A percentile compares a stretch with the other conserved stretches of the same genome.
Evolutionary conservation across 1,140 invertebrate species (phyloP).

Genomic region (Drosophila mojavensis): DNA sequence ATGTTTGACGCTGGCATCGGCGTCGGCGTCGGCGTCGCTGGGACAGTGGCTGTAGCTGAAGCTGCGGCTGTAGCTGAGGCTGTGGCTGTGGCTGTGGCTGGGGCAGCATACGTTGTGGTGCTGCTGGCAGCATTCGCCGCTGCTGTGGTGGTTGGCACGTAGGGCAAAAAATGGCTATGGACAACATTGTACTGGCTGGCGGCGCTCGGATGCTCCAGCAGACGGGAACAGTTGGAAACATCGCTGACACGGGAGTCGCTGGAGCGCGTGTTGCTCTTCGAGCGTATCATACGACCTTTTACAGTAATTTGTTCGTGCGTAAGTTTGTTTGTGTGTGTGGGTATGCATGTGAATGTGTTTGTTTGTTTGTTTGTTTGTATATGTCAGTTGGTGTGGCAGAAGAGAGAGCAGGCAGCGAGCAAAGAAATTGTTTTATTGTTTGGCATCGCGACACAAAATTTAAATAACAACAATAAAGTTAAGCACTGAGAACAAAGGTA

Average conservation of each 20-base stretch:
- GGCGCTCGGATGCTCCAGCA: constrained; percentile 78
- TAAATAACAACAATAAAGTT: constrained; percentile 64
- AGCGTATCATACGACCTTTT: constrained; percentile 83
- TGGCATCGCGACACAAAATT: constrained; percentile 49
- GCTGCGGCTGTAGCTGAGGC: constrained; percentile 25
- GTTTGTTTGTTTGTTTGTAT: background rate
- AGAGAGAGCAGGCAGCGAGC: constrained; percentile 29
- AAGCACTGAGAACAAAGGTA: constrained; percentile 51
- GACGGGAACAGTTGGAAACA: constrained; percentile 78
- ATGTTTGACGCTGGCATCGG: constrained; percentile 25
- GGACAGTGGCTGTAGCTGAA: no score
- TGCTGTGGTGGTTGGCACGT: constrained; percentile 72
- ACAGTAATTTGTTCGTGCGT: background rate
- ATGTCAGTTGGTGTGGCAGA: constrained; percentile 13
- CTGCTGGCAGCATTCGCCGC: constrained; percentile 16
- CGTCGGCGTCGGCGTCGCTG: constrained; percentile 24
- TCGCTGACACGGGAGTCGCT: constrained; percentile 83
- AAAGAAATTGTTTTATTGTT: constrained; percentile 40
- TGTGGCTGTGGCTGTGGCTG: constrained; percentile 58
- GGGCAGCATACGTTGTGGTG: constrained; percentile 61
- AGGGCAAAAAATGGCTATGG: constrained; percentile 71
- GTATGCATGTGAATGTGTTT: background rate
- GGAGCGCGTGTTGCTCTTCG: constrained; percentile 82
- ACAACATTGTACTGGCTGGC: constrained; percentile 74
- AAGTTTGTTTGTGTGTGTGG: constrained; percentile 2